phyloP scores from a whole-genome alignment of 2,888 invertebrate genomes.

The Cantharis rufa region DNA sequence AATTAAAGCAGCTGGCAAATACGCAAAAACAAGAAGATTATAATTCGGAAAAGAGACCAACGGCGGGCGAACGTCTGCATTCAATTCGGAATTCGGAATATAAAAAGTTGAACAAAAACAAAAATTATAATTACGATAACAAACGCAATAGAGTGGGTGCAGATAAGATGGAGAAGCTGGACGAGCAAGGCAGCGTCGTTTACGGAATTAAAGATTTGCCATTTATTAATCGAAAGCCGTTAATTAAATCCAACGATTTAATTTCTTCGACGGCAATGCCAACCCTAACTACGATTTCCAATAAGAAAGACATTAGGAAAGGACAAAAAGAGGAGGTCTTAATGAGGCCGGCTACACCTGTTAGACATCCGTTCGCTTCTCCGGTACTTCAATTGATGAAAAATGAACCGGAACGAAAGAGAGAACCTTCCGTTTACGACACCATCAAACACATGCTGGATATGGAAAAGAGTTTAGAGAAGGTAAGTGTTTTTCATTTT shows the following conservation, averaged over 20 bases:
- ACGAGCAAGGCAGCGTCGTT: conserved; percentile 32
- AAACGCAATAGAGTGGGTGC: conserved; percentile 46
- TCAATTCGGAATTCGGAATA: conserved; percentile 41
- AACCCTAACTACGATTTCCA: conserved; percentile 30
- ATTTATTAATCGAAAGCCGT: conserved; percentile 34
- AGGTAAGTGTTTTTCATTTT: conserved; percentile 58
- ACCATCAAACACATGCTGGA: conserved; percentile 62
- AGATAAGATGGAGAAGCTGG: conserved; percentile 26
- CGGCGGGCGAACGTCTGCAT: conserved; percentile 37
- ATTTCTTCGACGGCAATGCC: conserved; percentile 26
- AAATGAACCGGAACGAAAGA: conserved; percentile 42
- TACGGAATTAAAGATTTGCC: conserved; percentile 32
- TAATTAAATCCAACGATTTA: conserved; percentile 7
- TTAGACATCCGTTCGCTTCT: conserved; percentile 59
- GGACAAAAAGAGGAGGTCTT: conserved; percentile 70
- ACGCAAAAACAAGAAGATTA: conserved; percentile 41
- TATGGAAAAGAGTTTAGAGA: conserved; percentile 59
- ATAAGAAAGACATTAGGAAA: conserved; percentile 39
- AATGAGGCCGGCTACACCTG: conserved; percentile 63
- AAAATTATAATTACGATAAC: conserved; percentile 58
- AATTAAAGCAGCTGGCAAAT: conserved; percentile 66
- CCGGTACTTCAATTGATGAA: conserved; percentile 60
- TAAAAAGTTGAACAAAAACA: conserved; percentile 39
- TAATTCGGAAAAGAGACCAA: conserved; percentile 22
- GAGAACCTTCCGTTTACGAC: conserved; percentile 60